Evolutionary conservation across 2,888 invertebrate species (phyloP), one percentile per base, ranked within the genome.

Genomic region (Sphaeridia pumilis): DNA sequence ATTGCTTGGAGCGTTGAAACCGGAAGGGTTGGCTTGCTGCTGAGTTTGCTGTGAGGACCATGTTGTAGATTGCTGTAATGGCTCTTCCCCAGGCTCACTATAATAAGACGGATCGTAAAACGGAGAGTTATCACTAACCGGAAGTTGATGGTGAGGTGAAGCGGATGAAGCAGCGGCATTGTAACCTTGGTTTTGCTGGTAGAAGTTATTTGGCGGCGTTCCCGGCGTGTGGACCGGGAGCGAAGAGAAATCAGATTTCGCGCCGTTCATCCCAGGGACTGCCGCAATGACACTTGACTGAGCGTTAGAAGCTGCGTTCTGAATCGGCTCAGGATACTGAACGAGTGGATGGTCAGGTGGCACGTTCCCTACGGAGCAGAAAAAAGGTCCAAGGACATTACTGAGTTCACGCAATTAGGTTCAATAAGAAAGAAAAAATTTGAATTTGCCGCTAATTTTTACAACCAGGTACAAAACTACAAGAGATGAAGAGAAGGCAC

Each of bases 291-390:
- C 61, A 10, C 26, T 38, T 10, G 28, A 27, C 1, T 58, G 41
- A 35, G 55, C 52, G 20, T 5, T 46, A n/a, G 42, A 42, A 0
- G 61, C 46, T 28, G 57, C 57, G 44, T 57, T 56, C 24, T 55
- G 28, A 47, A 62, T 63, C 25, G 59, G 58, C 28, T 65, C 63
- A 1, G 59, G 57, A 21, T 59, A 59, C 44, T 63, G 59, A 4
- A 65, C 65, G 10, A 65, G 52, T 2, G 65, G 65, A 54, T 65
- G 65, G 38, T 65, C 62, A 48, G 63, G 59, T 3, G 65, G 65
- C 2, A 62, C 65, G 46, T 62, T 65, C 7, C 64, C 58, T 57
- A 27, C 10, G 34, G 22, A 43, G 28, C 5, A 46, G 10, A 31
- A 46, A 34, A 46, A 14, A 12, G 20, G 7, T 24, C 10, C 7